Conservation (phyloP, 2,797 vertebrate species). For the Anableps anableps region DNA sequence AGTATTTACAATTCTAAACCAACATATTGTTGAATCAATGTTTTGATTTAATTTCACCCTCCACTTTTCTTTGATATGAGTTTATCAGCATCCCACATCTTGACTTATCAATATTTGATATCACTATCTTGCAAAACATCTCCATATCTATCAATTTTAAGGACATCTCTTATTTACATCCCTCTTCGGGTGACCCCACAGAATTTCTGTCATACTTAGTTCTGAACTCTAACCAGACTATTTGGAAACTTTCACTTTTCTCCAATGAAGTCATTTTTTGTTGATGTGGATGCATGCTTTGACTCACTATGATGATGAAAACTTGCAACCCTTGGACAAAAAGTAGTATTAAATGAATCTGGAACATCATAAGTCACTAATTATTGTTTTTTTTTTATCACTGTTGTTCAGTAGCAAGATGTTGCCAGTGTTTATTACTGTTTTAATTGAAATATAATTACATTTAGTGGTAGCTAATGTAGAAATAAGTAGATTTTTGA, state of each 20-base stretch:
- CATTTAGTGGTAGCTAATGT: background rate
- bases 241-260: background rate
- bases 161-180: background rate
- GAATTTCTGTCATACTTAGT: background rate
- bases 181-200: background rate
- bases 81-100: background rate
- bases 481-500: background rate
- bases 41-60: background rate
- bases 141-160: background rate
- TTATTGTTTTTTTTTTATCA: background rate
- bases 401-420: background rate
- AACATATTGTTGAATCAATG: background rate
- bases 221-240: background rate
- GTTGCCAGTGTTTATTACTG: background rate
- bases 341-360: conserved; percentile 42
- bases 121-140: background rate
- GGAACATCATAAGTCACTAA: background rate
- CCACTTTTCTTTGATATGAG: background rate
- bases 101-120: background rate
- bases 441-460: background rate
- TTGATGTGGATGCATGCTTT: background rate
- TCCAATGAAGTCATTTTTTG: background rate
- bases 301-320: background rate
- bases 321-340: conserved; percentile 32
- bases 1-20: background rate